A percentile compares a stretch with the other conserved stretches of the same genome.
Evolutionary conservation across 2,888 invertebrate genomes (phyloP).

Genomic region (Brenthis ino): DNA sequence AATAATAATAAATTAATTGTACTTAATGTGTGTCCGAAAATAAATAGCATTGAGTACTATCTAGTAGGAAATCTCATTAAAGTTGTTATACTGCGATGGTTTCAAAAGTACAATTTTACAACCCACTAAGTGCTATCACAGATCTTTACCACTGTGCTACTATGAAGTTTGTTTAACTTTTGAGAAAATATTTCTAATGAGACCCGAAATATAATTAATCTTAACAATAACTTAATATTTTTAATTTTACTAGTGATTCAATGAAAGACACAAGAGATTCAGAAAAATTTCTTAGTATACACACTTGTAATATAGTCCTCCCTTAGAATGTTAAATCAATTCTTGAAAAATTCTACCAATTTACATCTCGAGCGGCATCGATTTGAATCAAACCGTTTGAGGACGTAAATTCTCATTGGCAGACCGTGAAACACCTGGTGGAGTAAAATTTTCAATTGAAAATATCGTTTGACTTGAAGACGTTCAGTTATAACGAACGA

Average conservation of each 20-base stretch:
- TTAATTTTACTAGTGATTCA: too few relatives aligned
- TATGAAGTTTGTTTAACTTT: conserved; percentile 23
- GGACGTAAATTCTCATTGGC: conserved; percentile 18
- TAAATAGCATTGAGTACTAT: conserved; percentile 19
- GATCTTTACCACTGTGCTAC: not conserved
- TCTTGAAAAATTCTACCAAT: conserved; percentile 19
- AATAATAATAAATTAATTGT: too few relatives aligned
- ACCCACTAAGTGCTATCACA: conserved; percentile 16
- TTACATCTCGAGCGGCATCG: conserved; percentile 23
- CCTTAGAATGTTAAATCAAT: conserved; percentile 17
- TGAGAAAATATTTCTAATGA: conserved; percentile 20
- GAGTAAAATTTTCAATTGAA: conserved; percentile 34
- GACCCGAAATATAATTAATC: conserved; percentile 1
- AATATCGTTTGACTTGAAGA: conserved; percentile 37
- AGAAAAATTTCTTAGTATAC: not conserved
- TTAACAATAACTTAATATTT: not conserved
- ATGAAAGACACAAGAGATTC: too few relatives aligned
- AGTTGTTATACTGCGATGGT: conserved; percentile 31
- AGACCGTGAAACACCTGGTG: conserved; percentile 19
- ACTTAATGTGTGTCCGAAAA: not conserved
- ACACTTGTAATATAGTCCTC: not conserved
- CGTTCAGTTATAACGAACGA: conserved; percentile 22
- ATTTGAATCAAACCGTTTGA: conserved; percentile 23
- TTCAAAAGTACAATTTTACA: conserved; percentile 32
- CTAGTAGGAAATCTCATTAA: conserved; percentile 30